Base-by-base conservation (phyloP, 2,797 vertebrate genomes). In the Rhinatrema bivittatum region DNA sequence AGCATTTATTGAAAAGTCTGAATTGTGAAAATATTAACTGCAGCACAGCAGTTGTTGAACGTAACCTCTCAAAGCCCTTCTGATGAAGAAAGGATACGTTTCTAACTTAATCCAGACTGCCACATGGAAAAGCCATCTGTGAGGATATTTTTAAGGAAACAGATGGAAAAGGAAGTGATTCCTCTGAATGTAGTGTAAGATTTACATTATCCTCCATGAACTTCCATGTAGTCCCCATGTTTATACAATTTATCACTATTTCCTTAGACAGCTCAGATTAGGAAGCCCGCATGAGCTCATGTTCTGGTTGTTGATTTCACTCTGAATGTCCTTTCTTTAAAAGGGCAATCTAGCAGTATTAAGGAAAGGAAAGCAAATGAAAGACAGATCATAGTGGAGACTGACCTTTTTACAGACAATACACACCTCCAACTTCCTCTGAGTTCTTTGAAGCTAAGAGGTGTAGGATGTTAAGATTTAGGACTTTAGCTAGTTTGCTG, bases 151-250 rank as follows among this genome's bases (percentile, higher is more conserved):
- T 72, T 67, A 74, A 74, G 71, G 72, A 78, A 79, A 76, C 70
- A 83, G 70, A 79, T 70, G 74, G 74, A 79, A 81, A 78, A 79
- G 61, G 62, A 74, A 79, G 65, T 74, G 68, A 78, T 78, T 78
- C 67, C 61, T 81, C 62, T 59, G 68, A 70, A 74, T 66, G 62
- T 39, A 56, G 51, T 70, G 37, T 64, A 80, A 78, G 72, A 84
- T 87, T 85, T 86, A 84, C 78, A 85, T 83, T 77, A 77, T 81
- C 76, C 61, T 80, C 69, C 61, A 69, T 53, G 68, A 79, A 73
- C 70, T 68, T 83, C 73, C 57, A 65, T 65, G 68, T 70, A 76
- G 77, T 68, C 67, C 53, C 49, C 46, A 38, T 75, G 76, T 87
- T 85, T 82, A 74, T 59, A 57, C 56, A 74, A 82, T 75, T 81